These are phyloP conservation scores for Nibea coibor DNA, from an alignment of 2,113 vertebrate species.

Conservation along the genomic window DNA sequence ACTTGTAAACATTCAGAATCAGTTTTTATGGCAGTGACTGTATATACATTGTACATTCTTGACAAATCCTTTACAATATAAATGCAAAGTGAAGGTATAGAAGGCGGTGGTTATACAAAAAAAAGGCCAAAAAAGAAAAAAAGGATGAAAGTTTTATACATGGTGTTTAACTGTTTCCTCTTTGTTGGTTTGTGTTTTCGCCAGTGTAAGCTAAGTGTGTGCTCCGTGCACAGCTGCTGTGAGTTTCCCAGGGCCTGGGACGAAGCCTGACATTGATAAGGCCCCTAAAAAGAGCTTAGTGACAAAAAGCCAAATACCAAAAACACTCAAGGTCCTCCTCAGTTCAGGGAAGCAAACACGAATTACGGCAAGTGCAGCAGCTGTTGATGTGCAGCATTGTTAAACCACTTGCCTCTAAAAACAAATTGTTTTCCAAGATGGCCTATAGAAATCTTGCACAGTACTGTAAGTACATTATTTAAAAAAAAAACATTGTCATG, in stretches of 20 bases:
- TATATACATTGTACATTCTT: constrained; percentile 6
- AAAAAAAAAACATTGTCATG: not conserved
- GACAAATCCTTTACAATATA: not conserved
- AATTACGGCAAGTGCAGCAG: not conserved
- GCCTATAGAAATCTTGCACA: no score
- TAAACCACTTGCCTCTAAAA: not conserved
- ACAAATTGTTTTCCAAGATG: no score
- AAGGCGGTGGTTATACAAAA: not conserved
- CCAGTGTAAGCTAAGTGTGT: constrained; percentile 15
- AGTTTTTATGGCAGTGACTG: constrained; percentile 26
- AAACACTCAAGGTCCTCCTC: not conserved
- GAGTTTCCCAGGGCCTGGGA: constrained; percentile 27
- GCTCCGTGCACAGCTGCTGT: constrained; percentile 34
- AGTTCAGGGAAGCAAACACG: not conserved
- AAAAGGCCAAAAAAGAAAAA: not conserved
- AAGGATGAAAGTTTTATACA: not conserved
- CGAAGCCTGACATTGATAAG: constrained; percentile 29
- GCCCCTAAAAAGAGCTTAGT: constrained; percentile 27
- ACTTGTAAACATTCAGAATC: not conserved
- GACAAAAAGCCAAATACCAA: constrained; percentile 39
- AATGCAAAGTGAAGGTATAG: not conserved
- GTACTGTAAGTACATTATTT: no score
- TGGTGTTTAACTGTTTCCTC: not conserved
- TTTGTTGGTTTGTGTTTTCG: constrained; percentile 4
- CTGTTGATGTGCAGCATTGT: not conserved